These are phyloP conservation scores for Eulemur macaco DNA, from an alignment of 2,113 vertebrate species.

Conservation along the genomic window DNA sequence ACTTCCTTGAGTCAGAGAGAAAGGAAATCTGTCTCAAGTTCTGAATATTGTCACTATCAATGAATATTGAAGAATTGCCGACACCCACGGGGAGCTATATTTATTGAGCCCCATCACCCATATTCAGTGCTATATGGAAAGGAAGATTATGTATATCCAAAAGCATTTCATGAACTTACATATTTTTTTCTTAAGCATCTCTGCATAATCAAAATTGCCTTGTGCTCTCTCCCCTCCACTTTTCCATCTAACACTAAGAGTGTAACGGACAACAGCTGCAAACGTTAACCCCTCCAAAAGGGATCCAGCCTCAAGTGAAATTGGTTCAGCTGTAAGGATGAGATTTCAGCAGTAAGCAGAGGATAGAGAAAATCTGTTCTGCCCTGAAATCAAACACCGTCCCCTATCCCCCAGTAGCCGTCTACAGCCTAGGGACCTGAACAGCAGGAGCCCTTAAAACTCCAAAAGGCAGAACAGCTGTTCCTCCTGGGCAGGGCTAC, in stretches of 20 bases:
- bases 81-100: conserved; percentile 76
- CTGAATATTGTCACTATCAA: conserved; percentile 76
- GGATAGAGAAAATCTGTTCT: conserved; percentile 46
- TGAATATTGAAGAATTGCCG: conserved; percentile 78
- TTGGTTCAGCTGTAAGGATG: conserved; percentile 47
- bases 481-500: not conserved
- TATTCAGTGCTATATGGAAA: conserved; percentile 52
- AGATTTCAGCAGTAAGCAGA: conserved; percentile 57
- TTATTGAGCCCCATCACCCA: conserved; percentile 62
- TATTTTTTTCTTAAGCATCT: conserved; percentile 63
- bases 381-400: conserved; percentile 39
- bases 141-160: conserved; percentile 52
- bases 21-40: conserved; percentile 74
- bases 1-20: conserved; percentile 73
- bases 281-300: conserved; percentile 60
- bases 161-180: conserved; percentile 73
- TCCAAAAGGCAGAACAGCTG: not conserved
- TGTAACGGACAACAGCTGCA: conserved; percentile 62
- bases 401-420: not conserved
- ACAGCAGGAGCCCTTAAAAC: not conserved
- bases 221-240: conserved; percentile 36
- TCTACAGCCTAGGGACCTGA: not conserved
- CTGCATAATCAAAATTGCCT: conserved; percentile 62
- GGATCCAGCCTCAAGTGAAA: conserved; percentile 57
- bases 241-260: conserved; percentile 50